phyloP scores from a whole-genome alignment of 2,888 invertebrate genomes.

The Drosophila parthenogenetica region DNA sequence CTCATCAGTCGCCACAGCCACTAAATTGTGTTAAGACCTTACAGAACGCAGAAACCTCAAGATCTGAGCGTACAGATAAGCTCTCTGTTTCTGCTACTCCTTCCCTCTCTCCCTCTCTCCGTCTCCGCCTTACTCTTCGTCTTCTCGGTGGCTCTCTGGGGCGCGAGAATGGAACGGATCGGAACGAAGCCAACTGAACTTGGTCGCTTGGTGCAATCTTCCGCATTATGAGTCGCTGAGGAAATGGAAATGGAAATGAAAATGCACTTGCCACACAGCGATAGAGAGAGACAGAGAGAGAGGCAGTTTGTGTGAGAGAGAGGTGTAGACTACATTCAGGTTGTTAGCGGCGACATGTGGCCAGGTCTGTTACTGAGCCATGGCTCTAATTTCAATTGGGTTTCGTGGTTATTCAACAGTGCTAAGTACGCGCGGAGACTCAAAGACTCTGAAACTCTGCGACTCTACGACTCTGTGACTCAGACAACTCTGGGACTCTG shows the following conservation, averaged over 20 bases:
- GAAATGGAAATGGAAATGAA: slow-evolving; percentile 79
- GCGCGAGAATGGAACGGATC: slow-evolving; percentile 60
- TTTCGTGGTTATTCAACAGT: slow-evolving; percentile 81
- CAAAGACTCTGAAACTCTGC: slow-evolving; percentile 27
- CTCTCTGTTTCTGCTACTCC: slow-evolving; percentile 10
- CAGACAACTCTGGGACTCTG: background rate
- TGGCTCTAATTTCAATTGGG: slow-evolving; percentile 80
- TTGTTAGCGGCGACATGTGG: slow-evolving; percentile 80
- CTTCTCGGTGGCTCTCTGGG: slow-evolving; percentile 39
- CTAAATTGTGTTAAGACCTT: slow-evolving; percentile 79
- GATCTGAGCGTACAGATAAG: slow-evolving; percentile 69
- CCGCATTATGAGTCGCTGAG: slow-evolving; percentile 76
- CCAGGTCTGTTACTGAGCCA: slow-evolving; percentile 67
- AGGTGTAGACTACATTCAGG: slow-evolving; percentile 55
- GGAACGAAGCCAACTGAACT: slow-evolving; percentile 44
- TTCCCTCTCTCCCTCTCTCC: background rate
- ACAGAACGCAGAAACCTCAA: slow-evolving; percentile 81
- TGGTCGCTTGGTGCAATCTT: slow-evolving; percentile 71
- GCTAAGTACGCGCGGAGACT: slow-evolving; percentile 71
- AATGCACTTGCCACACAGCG: slow-evolving; percentile 76
- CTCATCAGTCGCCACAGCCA: slow-evolving; percentile 58
- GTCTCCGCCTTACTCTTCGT: slow-evolving; percentile 12
- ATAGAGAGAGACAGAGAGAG: background rate
- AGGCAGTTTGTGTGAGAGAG: background rate
- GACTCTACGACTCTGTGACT: slow-evolving; percentile 1